Percentiles rank a stretch among this genome's conserved stretches.
phyloP scores from a whole-genome alignment of 2,888 invertebrate species.

The Acanthosepion pharaonis region DNA sequence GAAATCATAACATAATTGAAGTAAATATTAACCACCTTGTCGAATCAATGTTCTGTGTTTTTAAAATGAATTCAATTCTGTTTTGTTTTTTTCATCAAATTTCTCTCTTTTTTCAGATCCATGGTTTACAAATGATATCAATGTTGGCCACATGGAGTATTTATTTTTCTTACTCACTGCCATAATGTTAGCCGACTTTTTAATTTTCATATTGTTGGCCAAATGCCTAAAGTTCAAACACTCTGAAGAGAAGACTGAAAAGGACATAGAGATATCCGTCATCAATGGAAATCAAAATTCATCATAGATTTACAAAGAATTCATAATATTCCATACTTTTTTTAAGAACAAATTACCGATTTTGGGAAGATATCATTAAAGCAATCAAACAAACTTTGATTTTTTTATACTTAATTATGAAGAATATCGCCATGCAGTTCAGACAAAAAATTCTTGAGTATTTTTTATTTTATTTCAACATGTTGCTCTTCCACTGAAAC shows the following conservation, averaged over 20 bases:
- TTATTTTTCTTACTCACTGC: slow-evolving; percentile 63
- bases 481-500: too few species aligned
- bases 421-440: too few species aligned
- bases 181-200: slow-evolving; percentile 59
- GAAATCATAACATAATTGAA: too few species aligned
- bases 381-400: too few species aligned
- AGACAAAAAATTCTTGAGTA: too few species aligned
- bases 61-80: not conserved
- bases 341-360: not conserved
- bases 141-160: slow-evolving; percentile 63
- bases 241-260: not conserved
- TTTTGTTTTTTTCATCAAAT: not conserved
- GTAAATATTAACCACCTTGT: too few species aligned
- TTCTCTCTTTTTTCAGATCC: slow-evolving; percentile 56
- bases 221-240: not conserved
- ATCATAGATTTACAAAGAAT: not conserved
- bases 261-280: not conserved
- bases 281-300: not conserved
- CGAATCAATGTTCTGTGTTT: not conserved
- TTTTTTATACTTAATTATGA: too few species aligned
- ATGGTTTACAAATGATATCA: slow-evolving; percentile 67
- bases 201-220: slow-evolving; percentile 60
- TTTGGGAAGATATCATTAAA: too few species aligned
- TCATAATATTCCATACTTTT: not conserved
- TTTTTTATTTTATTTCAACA: too few species aligned